Evolutionary conservation across 2,888 invertebrate species (phyloP), one percentile per base, ranked within the genome.

Genomic region (Oligia latruncula): DNA sequence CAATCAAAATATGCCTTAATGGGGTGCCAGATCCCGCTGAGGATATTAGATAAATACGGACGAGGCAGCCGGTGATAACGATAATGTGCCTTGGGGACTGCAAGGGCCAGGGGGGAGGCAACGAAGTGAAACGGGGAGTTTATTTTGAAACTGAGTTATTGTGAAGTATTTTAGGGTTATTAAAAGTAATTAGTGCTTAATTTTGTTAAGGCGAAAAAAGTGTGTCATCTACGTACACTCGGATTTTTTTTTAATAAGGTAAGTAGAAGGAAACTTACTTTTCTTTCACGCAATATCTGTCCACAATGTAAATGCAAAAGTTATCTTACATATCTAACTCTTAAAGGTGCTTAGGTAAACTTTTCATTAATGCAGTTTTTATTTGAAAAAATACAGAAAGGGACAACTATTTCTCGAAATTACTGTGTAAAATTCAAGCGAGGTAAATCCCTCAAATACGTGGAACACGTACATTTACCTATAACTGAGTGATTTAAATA

Each of bases 1-100:
- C 96, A 96, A 95, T 96, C 96, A 96, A 95, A 95, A 94, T 93
- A 93, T 95, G 94, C 95, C 93, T 89, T 94, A 94, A 95, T 94
- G 93, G 94, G 91, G 90, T 83, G 90, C 87, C 82, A 82, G 86
- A 91, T 91, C 92, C 93, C 93, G 92, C 91, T 92, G 92, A 94
- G 94, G 95, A 95, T 96, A 96, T 96, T 96, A 95, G 95, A 95
- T 95, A 95, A 96, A 95, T 95, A 95, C 92, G 78, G 80, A 40
- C 70, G 78, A 74, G 82, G 79, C 80, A 72, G 81, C 43, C 79
- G 62, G 70, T 78, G 87, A 82, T 90, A 87, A 90, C 80, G 90
- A 87, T 90, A 77, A 89, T 90, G 84, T 72, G 72, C 81, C 79
- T 60, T 11, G 8, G 86, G 80, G 87, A 73, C 65, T 49, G 46